A percentile compares a stretch with the other conserved stretches of the same genome.
phyloP scores from a whole-genome alignment of 2,113 vertebrate genomes.

The Eclectus roratus region DNA sequence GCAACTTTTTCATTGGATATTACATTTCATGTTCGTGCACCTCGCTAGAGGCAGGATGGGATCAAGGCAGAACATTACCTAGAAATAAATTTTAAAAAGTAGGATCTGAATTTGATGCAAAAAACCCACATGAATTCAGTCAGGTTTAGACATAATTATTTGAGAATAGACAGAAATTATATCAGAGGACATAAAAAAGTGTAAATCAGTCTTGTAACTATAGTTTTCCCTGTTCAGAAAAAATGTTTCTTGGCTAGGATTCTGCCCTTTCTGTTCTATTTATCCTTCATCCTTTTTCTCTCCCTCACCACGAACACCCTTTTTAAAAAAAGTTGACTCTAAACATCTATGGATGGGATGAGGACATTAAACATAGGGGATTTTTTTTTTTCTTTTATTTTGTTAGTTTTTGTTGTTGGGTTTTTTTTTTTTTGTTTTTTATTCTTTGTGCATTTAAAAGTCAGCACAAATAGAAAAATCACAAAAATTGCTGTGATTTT shows the following conservation, averaged over 20 bases:
- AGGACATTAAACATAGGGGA: neutral
- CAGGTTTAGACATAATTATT: neutral
- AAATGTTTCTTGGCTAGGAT: neutral
- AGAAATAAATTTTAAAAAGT: neutral
- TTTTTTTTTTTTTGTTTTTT: neutral
- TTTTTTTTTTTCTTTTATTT: neutral
- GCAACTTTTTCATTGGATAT: neutral
- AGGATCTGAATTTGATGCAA: neutral
- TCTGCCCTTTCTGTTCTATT: neutral
- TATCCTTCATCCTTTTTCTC: neutral
- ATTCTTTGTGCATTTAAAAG: neutral
- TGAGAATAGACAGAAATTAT: neutral
- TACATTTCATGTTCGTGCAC: neutral
- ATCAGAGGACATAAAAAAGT: neutral
- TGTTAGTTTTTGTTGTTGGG: neutral
- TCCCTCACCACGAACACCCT: rapidly evolving
- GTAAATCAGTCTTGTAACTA: neutral
- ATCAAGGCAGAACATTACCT: neutral
- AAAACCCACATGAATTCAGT: neutral
- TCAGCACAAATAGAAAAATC: neutral
- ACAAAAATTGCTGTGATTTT: neutral
- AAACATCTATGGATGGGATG: neutral
- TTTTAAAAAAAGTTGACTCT: neutral
- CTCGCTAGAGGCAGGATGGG: neutral
- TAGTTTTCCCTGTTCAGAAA: neutral